A percentile compares a stretch with the other conserved stretches of the same genome.
Conservation (phyloP, 1,140 invertebrate species). For the Brachystomella parvula region DNA sequence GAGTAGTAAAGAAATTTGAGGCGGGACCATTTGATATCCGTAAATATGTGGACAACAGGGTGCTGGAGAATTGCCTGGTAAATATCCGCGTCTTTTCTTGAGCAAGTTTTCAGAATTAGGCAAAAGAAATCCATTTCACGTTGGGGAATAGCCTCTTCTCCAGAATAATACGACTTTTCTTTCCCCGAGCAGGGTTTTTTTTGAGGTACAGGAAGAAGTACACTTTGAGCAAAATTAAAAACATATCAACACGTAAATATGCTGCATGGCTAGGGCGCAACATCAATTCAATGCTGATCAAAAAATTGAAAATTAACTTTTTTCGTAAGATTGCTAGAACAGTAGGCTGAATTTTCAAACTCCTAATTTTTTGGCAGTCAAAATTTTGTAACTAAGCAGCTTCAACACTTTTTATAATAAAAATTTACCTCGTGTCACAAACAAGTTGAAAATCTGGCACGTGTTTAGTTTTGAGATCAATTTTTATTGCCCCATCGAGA, state of each 20-base stretch:
- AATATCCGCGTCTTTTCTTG: background rate
- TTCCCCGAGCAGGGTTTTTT: too few species aligned
- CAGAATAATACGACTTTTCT: background rate
- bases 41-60: constrained; percentile 30
- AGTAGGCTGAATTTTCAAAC: too few species aligned
- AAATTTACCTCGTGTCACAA: constrained; percentile 24
- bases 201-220: too few species aligned
- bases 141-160: constrained; percentile 2
- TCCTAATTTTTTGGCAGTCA: too few species aligned
- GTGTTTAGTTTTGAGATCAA: constrained; percentile 10
- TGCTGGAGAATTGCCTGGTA: constrained; percentile 25
- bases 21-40: constrained; percentile 30
- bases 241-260: too few species aligned
- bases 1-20: constrained; percentile 19
- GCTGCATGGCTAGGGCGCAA: too few species aligned
- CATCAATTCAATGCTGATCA: too few species aligned
- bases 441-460: constrained; percentile 18
- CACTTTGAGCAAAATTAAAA: too few species aligned
- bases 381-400: too few species aligned
- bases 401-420: too few species aligned
- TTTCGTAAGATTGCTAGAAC: too few species aligned
- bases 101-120: constrained; percentile 12
- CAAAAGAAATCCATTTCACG: constrained; percentile 28
- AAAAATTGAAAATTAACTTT: too few species aligned
- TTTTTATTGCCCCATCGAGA: constrained; percentile 21